phyloP scores from a whole-genome alignment of 1,140 invertebrate species.

The Lepidurus couesii region DNA sequence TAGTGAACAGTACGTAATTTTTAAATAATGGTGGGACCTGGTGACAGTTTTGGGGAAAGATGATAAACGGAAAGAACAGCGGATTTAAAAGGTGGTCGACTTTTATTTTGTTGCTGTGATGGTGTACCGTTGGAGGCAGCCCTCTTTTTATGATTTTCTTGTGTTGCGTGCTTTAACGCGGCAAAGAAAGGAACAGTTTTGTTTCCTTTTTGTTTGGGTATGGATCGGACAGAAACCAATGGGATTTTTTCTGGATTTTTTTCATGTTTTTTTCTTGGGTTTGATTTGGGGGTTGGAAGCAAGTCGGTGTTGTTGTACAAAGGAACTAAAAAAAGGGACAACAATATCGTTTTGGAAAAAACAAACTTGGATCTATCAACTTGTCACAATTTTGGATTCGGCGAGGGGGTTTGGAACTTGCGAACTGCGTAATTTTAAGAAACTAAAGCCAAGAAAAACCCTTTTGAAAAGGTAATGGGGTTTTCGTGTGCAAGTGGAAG shows the following conservation, averaged over 20 bases:
- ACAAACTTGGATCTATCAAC: constrained; percentile 1
- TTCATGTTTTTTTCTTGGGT: background rate
- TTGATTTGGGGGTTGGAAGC: background rate
- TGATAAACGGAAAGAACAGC: background rate
- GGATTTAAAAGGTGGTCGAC: background rate
- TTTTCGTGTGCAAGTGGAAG: background rate
- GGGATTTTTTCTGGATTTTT: constrained; percentile 1
- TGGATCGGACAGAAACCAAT: background rate
- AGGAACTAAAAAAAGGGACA: background rate
- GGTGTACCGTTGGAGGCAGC: constrained; percentile 5
- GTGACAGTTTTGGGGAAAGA: background rate
- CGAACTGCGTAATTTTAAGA: background rate
- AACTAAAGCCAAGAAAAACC: background rate
- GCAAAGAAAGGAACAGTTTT: background rate
- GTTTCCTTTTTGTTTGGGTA: constrained; percentile 14
- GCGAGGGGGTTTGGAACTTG: background rate
- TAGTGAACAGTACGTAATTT: constrained; percentile 18
- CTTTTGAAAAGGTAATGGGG: background rate
- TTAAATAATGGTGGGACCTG: constrained; percentile 10
- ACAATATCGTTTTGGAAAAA: constrained; percentile 10
- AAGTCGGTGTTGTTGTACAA: constrained; percentile 22
- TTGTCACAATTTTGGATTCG: background rate
- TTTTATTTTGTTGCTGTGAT: constrained; percentile 20
- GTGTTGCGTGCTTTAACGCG: constrained; percentile 7
- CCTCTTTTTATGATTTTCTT: constrained; percentile 10